Base-by-base conservation (phyloP, 2,113 vertebrate genomes). In the Theristicus caerulescens region DNA sequence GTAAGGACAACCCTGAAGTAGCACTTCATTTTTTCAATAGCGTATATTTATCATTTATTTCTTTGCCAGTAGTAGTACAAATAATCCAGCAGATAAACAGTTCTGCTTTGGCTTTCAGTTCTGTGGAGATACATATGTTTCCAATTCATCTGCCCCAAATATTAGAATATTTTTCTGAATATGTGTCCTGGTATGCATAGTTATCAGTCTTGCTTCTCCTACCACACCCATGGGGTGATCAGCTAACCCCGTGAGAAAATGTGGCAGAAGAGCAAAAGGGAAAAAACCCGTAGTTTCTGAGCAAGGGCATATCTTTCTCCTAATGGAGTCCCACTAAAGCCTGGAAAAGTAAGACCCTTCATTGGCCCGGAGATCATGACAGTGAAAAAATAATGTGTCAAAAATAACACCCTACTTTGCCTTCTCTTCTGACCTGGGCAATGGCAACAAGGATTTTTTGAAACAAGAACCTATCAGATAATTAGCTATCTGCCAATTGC, bases 211-310 rank as follows among this genome's bases (percentile, higher is more conserved):
- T 77, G 42, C 34, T 51, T 89, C 77, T 90, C 46, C 27, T 82
- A 47, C 91, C 80, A 82, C 95, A 76, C 87, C 86, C 86, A n/a
- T 87, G 77, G 80, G 72, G 44, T 94, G 80, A 92, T 79, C 88
- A 61, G 14, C 47, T 64, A 78, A 52, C 21, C 49, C 54, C 38
- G 42, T 7, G 52, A 65, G 92, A 88, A 72, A 44, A 59, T 8
- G 8, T 31, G 57, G 36, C 4, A 13, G 62, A 73, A 65, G 36
- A 88, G 19, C 1, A 2, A 95, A 90, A 7, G 26, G 54, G 29
- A 9, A 55, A 47, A 57, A n/a, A 21, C 11, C 8, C 4, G 5
- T 21, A 7, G 15, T 38, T 96, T 92, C 72, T 92, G 51, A 81
- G 51, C 15, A 66, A 73, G 17, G 9, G 10, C 13, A 26, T 70